phyloP scores from a whole-genome alignment of 2,888 invertebrate genomes.

The Koerneria pararmatus region DNA sequence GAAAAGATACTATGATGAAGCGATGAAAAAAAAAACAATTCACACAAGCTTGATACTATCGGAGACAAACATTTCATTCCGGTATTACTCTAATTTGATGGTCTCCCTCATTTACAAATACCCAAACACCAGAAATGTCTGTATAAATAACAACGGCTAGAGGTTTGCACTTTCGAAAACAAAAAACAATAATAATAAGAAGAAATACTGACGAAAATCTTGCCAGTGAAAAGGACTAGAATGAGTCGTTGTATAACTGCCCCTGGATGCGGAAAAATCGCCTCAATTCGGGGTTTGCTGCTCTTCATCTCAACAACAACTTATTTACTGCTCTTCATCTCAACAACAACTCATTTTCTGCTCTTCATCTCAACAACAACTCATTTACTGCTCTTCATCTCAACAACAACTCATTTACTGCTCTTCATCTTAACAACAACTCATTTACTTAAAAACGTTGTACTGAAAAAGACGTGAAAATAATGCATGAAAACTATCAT shows the following conservation, averaged over 20 bases:
- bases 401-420: too few species aligned
- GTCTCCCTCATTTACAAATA: too few species aligned
- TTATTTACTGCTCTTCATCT: not conserved
- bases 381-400: too few species aligned
- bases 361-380: not conserved
- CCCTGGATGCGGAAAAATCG: conserved; percentile 89
- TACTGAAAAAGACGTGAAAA: too few species aligned
- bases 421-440: not conserved
- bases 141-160: not conserved
- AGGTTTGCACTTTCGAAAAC: conserved; percentile 5
- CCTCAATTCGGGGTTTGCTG: conserved; percentile 71
- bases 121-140: too few species aligned
- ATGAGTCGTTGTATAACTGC: conserved; percentile 97
- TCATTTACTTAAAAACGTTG: too few species aligned
- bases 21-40: too few species aligned
- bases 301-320: conserved; percentile 61
- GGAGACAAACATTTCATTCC: too few species aligned
- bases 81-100: too few species aligned
- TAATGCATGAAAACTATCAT: too few species aligned
- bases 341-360: not conserved
- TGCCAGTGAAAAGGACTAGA: conserved; percentile 85
- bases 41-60: too few species aligned
- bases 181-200: conserved; percentile 12
- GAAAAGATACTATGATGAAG: too few species aligned
- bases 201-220: conserved; percentile 64